Percentiles rank a stretch among this genome's conserved stretches.
These are phyloP conservation scores for Lithophane socia DNA, from an alignment of 2,888 invertebrate species.

Conservation along the genomic window DNA sequence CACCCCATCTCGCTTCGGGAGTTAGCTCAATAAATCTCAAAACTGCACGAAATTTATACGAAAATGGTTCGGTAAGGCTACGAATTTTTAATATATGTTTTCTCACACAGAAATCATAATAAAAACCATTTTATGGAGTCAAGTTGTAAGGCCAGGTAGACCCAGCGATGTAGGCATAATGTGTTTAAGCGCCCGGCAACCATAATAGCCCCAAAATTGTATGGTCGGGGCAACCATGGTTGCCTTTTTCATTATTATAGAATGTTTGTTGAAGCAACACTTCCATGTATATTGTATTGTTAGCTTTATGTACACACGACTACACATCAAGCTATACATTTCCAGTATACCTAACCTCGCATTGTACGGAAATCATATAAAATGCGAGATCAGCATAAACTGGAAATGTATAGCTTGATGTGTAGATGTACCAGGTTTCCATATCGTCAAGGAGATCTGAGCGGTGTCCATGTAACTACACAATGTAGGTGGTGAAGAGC, in stretches of 20 bases:
- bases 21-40: slow-evolving; percentile 28
- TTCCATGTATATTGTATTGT: too few relatives aligned
- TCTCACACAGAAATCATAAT: neutral
- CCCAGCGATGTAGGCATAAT: too few relatives aligned
- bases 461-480: slow-evolving; percentile 18
- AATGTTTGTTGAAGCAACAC: too few relatives aligned
- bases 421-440: slow-evolving; percentile 8
- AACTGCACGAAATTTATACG: slow-evolving; percentile 24
- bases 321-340: too few relatives aligned
- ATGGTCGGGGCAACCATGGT: too few relatives aligned
- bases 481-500: slow-evolving; percentile 14
- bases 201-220: too few relatives aligned
- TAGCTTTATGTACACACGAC: too few relatives aligned
- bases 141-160: neutral
- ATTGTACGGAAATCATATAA: too few relatives aligned
- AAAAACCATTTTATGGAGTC: neutral
- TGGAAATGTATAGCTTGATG: neutral
- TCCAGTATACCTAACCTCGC: too few relatives aligned
- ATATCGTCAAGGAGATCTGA: slow-evolving; percentile 43
- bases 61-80: slow-evolving; percentile 9
- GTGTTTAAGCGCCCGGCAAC: too few relatives aligned
- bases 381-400: too few relatives aligned
- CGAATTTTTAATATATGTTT: slow-evolving; percentile 12
- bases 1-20: slow-evolving; percentile 22
- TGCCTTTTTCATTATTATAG: too few relatives aligned